Conservation (phyloP, 1,140 invertebrate species). For the Neodiprion fabricii region DNA sequence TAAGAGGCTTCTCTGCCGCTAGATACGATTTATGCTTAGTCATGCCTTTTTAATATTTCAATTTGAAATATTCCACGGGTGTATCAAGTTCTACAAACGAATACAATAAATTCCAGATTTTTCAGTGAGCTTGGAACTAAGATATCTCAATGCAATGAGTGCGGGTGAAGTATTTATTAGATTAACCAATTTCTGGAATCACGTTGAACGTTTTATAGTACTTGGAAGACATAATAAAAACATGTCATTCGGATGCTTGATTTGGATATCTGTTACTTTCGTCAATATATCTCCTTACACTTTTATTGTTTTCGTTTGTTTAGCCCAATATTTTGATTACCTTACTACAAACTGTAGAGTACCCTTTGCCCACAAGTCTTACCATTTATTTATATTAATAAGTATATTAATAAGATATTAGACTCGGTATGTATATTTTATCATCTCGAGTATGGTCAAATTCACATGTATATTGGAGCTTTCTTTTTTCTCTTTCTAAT, state of each 20-base stretch:
- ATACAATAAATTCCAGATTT: not conserved
- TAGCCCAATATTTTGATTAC: not conserved
- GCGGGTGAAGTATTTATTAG: too few relatives aligned
- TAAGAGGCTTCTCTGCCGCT: not conserved
- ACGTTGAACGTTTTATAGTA: too few relatives aligned
- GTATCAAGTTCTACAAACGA: constrained; percentile 2
- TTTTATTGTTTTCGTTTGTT: constrained; percentile 4
- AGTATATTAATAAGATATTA: not conserved
- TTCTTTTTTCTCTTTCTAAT: too few relatives aligned
- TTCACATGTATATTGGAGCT: too few relatives aligned
- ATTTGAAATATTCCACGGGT: not conserved
- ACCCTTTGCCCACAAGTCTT: not conserved
- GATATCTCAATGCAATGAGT: too few relatives aligned
- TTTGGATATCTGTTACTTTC: not conserved
- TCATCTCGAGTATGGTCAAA: not conserved
- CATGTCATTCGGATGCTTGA: not conserved
- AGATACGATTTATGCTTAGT: not conserved
- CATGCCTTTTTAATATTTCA: not conserved
- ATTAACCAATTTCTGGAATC: too few relatives aligned
- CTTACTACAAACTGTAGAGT: constrained; percentile 1
- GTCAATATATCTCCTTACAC: not conserved
- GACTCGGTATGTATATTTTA: not conserved
- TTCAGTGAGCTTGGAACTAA: too few relatives aligned
- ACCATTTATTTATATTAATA: not conserved
- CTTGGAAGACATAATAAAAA: too few relatives aligned